Percentiles rank a stretch among this genome's conserved stretches.
Evolutionary conservation across 2,888 invertebrate genomes (phyloP).

Genomic region (Agrotis puta): DNA sequence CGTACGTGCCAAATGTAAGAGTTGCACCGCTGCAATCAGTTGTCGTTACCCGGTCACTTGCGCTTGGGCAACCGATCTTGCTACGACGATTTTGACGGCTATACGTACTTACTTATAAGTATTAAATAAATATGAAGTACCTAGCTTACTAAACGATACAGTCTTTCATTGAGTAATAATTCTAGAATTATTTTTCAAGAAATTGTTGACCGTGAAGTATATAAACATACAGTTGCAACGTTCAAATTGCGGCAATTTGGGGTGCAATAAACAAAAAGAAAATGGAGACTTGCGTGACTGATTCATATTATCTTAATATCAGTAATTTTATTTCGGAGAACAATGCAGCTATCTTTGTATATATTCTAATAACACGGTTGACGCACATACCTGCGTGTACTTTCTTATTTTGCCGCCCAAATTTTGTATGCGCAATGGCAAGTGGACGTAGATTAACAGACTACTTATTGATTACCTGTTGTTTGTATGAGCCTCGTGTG

Average conservation of each 20-base stretch:
- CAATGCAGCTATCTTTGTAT: not conserved
- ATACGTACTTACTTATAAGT: constrained; percentile 32
- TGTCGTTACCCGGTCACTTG: constrained; percentile 72
- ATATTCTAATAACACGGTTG: constrained; percentile 25
- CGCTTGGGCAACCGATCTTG: constrained; percentile 71
- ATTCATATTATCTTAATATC: constrained; percentile 56
- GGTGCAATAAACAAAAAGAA: constrained; percentile 19
- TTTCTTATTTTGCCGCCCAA: constrained; percentile 25
- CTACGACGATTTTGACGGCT: constrained; percentile 18
- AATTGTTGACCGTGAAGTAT: constrained; percentile 43
- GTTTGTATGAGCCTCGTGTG: constrained; percentile 53
- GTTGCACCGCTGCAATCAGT: constrained; percentile 82
- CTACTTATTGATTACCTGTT: constrained; percentile 34
- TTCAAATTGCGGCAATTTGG: constrained; percentile 56
- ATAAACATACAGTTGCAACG: constrained; percentile 35
- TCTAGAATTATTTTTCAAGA: constrained; percentile 12
- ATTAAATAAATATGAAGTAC: constrained; percentile 21
- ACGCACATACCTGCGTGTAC: constrained; percentile 26
- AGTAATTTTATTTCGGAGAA: constrained; percentile 37
- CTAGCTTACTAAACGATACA: constrained; percentile 21
- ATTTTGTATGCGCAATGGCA: constrained; percentile 22
- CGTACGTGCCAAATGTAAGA: constrained; percentile 72
- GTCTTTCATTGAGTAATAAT: constrained; percentile 31
- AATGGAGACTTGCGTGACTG: constrained; percentile 39
- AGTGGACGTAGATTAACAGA: constrained; percentile 40